A percentile compares a stretch with the other conserved stretches of the same genome.
These are phyloP conservation scores for Litocranius walleri DNA, from an alignment of 2,113 vertebrate genomes.

Conservation along the genomic window DNA sequence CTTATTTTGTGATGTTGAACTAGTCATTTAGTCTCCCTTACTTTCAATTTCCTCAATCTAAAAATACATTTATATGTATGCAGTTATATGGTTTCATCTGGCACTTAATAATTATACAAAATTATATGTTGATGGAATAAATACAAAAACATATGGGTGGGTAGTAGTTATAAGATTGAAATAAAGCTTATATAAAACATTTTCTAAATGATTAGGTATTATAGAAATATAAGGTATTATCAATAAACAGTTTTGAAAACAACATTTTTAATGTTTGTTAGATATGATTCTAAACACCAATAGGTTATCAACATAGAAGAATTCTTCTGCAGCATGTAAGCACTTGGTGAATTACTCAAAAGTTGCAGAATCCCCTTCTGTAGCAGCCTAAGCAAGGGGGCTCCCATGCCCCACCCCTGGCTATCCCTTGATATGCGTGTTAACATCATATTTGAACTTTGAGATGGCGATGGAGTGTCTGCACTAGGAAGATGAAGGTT, in stretches of 20 bases:
- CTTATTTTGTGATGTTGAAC: neutral
- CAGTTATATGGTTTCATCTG: neutral
- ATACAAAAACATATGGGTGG: neutral
- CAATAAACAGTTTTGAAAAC: neutral
- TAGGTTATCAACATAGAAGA: neutral
- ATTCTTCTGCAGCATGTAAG: neutral
- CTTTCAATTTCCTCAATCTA: neutral
- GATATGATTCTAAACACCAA: neutral
- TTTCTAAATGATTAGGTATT: neutral
- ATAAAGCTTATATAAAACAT: neutral
- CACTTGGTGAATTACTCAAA: neutral
- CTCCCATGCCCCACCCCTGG: neutral
- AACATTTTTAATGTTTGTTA: neutral
- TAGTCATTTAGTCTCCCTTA: neutral
- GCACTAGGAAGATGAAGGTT: neutral
- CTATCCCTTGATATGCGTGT: neutral
- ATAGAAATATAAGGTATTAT: neutral
- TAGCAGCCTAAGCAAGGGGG: neutral
- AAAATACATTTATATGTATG: neutral
- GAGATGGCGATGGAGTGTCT: neutral
- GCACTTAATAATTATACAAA: neutral
- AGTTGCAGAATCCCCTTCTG: neutral
- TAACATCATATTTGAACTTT: neutral
- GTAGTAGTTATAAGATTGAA: neutral
- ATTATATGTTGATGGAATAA: neutral